These are phyloP conservation scores for Bradypodion ventrale DNA, from an alignment of 2,797 vertebrate genomes.

Conservation along the genomic window DNA sequence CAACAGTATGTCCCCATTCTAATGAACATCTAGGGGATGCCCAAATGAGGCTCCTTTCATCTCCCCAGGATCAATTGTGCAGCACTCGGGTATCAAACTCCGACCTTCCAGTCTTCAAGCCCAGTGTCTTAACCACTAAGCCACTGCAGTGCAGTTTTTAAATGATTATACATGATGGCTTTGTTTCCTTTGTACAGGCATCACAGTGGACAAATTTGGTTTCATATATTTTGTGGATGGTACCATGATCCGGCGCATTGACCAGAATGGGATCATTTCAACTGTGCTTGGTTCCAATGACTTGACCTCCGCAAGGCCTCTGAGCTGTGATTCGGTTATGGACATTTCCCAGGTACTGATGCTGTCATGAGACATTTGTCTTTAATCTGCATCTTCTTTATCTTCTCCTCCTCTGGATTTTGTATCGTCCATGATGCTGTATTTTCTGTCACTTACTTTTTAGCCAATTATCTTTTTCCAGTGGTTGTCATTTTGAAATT, in stretches of 20 bases:
- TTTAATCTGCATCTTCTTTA: not conserved
- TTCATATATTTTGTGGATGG: slow-evolving; percentile 97
- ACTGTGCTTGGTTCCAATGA: slow-evolving; percentile 96
- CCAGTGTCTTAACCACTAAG: too few species aligned
- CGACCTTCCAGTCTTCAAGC: too few species aligned
- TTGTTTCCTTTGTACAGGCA: slow-evolving; percentile 78
- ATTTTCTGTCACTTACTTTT: not conserved
- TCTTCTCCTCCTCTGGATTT: not conserved
- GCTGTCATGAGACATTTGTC: not conserved
- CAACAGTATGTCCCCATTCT: not conserved
- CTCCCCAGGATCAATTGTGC: too few species aligned
- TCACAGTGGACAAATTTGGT: slow-evolving; percentile 95
- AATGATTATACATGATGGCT: not conserved
- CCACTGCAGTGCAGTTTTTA: not conserved
- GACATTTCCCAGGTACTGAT: slow-evolving; percentile 94
- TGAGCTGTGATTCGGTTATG: slow-evolving; percentile 98
- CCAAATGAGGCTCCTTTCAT: too few species aligned
- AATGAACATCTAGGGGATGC: too few species aligned
- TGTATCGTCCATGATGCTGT: not conserved
- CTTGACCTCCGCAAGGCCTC: slow-evolving; percentile 92
- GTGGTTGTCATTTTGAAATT: too few species aligned
- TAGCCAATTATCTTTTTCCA: not conserved
- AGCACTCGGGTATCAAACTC: too few species aligned
- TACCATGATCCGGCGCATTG: slow-evolving; percentile 95
- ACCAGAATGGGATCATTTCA: slow-evolving; percentile 97